Evolutionary conservation across 2,888 invertebrate genomes (phyloP).

Genomic region (Carabus problematicus): DNA sequence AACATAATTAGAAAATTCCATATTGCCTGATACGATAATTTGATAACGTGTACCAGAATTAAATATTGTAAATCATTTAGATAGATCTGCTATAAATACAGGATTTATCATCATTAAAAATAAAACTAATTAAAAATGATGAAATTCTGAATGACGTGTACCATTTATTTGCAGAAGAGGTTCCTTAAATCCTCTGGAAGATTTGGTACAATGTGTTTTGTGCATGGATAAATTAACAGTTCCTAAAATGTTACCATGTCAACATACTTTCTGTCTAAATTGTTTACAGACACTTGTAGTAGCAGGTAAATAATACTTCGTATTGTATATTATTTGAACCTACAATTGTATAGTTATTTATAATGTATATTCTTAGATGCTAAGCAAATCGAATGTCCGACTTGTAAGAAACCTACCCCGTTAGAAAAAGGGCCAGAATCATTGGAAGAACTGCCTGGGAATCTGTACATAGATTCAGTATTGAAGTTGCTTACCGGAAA

Average conservation of each 20-base stretch:
- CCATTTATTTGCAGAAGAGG: conserved; percentile 5
- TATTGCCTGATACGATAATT: too few relatives aligned
- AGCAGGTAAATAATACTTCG: conserved; percentile 32
- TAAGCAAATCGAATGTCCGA: conserved; percentile 62
- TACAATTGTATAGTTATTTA: background rate
- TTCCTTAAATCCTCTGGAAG: conserved; percentile 59
- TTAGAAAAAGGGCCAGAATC: conserved; percentile 62
- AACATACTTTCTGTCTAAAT: conserved; percentile 70
- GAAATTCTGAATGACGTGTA: too few relatives aligned
- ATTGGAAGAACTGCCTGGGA: conserved; percentile 68
- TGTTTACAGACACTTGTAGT: conserved; percentile 63
- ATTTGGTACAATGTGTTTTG: conserved; percentile 67
- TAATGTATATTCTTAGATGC: conserved; percentile 15
- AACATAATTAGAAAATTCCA: too few relatives aligned
- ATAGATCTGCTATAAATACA: too few relatives aligned
- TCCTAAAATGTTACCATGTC: conserved; percentile 71
- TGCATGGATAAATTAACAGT: conserved; percentile 65
- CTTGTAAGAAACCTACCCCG: conserved; percentile 62
- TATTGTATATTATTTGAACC: conserved; percentile 7
- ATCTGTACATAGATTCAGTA: conserved; percentile 71
- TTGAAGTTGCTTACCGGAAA: conserved; percentile 61
- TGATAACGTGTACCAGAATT: too few relatives aligned
- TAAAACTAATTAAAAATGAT: background rate
- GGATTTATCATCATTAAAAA: too few relatives aligned
- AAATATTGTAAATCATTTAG: too few relatives aligned